phyloP scores from a whole-genome alignment of 2,113 vertebrate species.

The Enhydra lutris region DNA sequence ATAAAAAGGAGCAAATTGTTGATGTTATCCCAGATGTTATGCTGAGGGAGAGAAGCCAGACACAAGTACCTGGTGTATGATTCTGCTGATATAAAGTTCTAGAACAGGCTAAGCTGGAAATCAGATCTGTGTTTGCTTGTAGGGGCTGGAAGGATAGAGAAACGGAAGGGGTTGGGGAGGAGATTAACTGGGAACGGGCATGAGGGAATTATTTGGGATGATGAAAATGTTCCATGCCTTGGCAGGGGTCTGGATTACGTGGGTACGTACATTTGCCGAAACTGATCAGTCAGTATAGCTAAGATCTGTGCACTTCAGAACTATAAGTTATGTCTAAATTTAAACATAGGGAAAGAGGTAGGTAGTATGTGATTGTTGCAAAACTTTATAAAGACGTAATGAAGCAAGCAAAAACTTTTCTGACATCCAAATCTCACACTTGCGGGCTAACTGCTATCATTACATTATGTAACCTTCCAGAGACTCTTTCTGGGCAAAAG shows the following conservation, averaged over 20 bases:
- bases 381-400: neutral
- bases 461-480: neutral
- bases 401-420: neutral
- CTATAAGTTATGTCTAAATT: neutral
- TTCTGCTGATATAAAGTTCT: neutral
- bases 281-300: neutral
- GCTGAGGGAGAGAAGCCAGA: neutral
- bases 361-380: neutral
- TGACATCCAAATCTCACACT: neutral
- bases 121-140: neutral
- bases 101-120: neutral
- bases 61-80: accelerated
- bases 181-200: neutral
- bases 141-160: neutral
- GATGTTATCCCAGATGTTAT: neutral
- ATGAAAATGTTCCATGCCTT: neutral
- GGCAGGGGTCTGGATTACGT: neutral
- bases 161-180: neutral
- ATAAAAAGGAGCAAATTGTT: neutral
- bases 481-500: neutral
- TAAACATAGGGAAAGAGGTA: neutral
- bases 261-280: neutral
- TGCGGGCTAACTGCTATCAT: neutral
- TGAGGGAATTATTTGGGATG: neutral
- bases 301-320: neutral